Evolutionary conservation across 2,113 vertebrate genomes (phyloP).

Genomic region (Ia io): DNA sequence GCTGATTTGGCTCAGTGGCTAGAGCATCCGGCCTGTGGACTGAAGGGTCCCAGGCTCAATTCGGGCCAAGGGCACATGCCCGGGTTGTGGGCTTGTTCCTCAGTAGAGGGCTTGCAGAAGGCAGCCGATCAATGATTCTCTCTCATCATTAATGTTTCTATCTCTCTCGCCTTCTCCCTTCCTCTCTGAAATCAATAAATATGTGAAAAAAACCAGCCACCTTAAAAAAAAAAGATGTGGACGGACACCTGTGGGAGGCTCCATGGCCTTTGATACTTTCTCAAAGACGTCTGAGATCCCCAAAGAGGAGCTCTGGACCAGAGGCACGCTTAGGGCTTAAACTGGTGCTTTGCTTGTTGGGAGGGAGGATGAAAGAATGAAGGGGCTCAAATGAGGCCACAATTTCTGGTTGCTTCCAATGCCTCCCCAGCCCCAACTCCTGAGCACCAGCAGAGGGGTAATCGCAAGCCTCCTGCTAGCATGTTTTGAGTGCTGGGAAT

Average conservation of each 20-base stretch:
- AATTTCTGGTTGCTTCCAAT: neutral
- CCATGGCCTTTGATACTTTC: neutral
- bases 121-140: too few relatives aligned
- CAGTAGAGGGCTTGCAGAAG: too few relatives aligned
- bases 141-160: too few relatives aligned
- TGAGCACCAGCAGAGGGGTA: neutral
- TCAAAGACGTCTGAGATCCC: neutral
- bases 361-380: neutral
- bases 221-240: neutral
- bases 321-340: neutral
- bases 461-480: neutral
- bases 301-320: neutral
- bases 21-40: too few relatives aligned
- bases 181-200: too few relatives aligned
- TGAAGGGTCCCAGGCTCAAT: too few relatives aligned
- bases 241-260: neutral
- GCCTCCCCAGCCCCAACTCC: neutral
- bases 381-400: neutral
- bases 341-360: neutral
- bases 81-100: too few relatives aligned
- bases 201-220: too few relatives aligned
- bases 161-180: too few relatives aligned
- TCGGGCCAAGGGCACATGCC: too few relatives aligned
- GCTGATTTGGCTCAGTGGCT: too few relatives aligned
- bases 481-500: neutral